A percentile compares a stretch with the other conserved stretches of the same genome.
These are phyloP conservation scores for Chaenodraco wilsoni DNA, from an alignment of 2,797 vertebrate genomes.

Conservation along the genomic window DNA sequence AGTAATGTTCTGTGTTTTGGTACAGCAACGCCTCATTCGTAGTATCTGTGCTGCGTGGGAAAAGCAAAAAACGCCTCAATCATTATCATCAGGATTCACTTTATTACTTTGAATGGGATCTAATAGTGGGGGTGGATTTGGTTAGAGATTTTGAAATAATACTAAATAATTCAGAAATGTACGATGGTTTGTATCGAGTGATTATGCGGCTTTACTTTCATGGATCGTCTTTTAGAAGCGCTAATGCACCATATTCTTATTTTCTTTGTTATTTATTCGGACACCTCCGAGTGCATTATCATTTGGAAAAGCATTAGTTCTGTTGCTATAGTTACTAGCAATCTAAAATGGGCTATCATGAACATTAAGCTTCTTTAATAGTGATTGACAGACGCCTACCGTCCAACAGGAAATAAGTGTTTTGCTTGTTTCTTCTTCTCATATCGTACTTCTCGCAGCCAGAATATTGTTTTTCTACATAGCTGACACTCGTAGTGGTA, in stretches of 20 bases:
- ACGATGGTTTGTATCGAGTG: neutral
- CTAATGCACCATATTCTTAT: neutral
- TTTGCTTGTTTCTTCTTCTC: too few relatives aligned
- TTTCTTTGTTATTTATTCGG: neutral
- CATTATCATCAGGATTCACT: neutral
- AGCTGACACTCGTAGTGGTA: conserved; percentile 7
- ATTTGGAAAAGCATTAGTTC: neutral
- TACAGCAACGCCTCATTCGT: neutral
- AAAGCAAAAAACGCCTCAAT: neutral
- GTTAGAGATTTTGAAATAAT: neutral
- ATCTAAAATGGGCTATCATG: conserved; percentile 27
- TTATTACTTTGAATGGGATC: neutral
- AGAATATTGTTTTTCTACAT: neutral
- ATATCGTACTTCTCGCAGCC: neutral
- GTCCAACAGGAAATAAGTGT: neutral
- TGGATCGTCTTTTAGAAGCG: neutral
- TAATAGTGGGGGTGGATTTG: neutral
- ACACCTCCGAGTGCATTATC: neutral
- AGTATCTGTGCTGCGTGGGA: neutral
- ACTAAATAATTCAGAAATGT: neutral
- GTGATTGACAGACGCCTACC: neutral
- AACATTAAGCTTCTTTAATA: neutral
- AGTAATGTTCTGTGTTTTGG: neutral
- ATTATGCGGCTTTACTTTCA: neutral
- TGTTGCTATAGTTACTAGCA: conserved; percentile 50